Conservation (phyloP, 2,113 vertebrate genomes). For the Prolemur simus region DNA sequence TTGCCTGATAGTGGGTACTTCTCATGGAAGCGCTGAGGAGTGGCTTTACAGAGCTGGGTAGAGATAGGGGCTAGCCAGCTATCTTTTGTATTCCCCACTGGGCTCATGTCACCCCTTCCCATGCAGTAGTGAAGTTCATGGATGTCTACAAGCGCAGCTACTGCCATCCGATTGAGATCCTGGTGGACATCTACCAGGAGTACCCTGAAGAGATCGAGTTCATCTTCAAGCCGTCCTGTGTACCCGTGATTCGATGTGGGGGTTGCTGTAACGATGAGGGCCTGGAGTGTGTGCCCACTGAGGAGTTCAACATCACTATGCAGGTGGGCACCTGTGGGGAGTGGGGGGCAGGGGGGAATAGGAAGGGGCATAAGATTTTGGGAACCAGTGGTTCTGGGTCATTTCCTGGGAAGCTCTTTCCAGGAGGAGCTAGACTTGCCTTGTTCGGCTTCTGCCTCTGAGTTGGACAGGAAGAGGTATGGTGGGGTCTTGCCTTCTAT, state of each 20-base stretch:
- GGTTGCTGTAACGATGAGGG: slow-evolving; percentile 97
- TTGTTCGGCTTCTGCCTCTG: neutral
- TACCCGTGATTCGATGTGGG: slow-evolving; percentile 94
- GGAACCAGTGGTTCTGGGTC: neutral
- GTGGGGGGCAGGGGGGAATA: neutral
- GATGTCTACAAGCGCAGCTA: slow-evolving; percentile 95
- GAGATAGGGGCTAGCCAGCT: neutral
- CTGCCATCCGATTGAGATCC: slow-evolving; percentile 94
- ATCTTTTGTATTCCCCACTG: neutral
- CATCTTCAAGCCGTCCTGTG: slow-evolving; percentile 98
- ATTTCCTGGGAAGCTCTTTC: neutral
- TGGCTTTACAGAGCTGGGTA: neutral
- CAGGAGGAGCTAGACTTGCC: neutral
- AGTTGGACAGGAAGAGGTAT: neutral
- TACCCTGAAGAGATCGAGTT: slow-evolving; percentile 97
- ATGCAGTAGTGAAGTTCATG: slow-evolving; percentile 93
- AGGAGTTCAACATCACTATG: slow-evolving; percentile 94
- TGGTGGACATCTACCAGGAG: slow-evolving; percentile 98
- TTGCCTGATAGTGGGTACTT: neutral
- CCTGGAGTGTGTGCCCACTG: slow-evolving; percentile 93
- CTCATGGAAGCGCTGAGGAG: neutral
- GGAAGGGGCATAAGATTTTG: neutral
- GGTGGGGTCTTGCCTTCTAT: neutral
- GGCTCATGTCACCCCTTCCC: slow-evolving; percentile 31
- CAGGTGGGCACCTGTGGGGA: slow-evolving; percentile 86